Conservation (phyloP, 2,888 invertebrate species). For the Diarsia brunnea region DNA sequence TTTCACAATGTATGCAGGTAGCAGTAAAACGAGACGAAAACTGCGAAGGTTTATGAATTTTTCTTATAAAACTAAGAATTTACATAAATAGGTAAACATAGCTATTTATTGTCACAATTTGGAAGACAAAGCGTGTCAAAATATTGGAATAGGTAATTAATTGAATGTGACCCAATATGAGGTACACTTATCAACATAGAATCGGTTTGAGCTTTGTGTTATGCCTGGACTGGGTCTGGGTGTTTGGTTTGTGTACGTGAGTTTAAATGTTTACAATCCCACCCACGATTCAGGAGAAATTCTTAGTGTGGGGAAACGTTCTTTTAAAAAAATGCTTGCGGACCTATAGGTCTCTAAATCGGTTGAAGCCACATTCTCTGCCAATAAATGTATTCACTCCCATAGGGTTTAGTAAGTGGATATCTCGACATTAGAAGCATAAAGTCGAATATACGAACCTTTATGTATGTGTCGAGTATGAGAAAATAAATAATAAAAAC, state of each 20-base stretch:
- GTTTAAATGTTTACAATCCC: too few species aligned
- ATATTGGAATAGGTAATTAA: not conserved
- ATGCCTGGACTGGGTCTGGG: too few species aligned
- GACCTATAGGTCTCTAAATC: not conserved
- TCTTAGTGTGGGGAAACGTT: too few species aligned
- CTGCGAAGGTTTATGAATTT: not conserved
- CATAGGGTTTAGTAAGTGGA: not conserved
- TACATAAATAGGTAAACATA: conserved; percentile 1
- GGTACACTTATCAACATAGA: not conserved
- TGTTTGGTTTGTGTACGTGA: too few species aligned
- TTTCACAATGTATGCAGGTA: not conserved
- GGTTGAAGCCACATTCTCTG: not conserved
- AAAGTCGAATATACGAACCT: too few species aligned
- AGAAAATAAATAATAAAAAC: conserved; percentile 48
- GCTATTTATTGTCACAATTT: conserved; percentile 3
- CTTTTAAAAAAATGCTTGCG: too few species aligned
- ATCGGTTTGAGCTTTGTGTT: not conserved
- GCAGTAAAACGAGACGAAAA: not conserved
- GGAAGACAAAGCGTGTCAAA: conserved; percentile 11
- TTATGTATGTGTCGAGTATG: not conserved
- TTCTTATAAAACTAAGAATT: not conserved
- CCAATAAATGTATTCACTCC: not conserved
- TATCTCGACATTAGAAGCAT: not conserved
- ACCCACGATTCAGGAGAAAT: too few species aligned
- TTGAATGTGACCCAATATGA: not conserved